Base-by-base conservation (phyloP, 2,888 invertebrate genomes). In the Maniola hyperantus region DNA sequence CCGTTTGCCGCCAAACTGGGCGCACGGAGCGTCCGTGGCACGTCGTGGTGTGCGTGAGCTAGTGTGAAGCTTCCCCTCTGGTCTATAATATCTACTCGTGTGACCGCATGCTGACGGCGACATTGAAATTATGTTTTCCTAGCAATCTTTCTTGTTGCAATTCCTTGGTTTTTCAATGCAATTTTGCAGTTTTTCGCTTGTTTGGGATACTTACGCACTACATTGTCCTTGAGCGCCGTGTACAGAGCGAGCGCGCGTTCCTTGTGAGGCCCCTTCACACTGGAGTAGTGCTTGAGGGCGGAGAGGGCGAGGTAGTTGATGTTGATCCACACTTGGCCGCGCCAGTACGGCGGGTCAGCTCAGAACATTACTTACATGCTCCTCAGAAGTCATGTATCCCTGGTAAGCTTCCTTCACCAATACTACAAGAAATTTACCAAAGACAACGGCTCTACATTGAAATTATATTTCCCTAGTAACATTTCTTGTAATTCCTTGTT, bases 291-390 rank as follows among this genome's bases (percentile, higher is more conserved):
- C 72, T 96, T 91, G 48, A 99, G 91, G 0, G 99, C 96, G 65
- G 96, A 93, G 0, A 98, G 91, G 0, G 97, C 96, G 72, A 99
- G 91, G 83, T 97, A 99, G 91, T 99, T 99, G 65, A 99, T 95
- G 85, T 99, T 99, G 50, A 99, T 95, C 99, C 99, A 99, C 71
- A 99, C 96, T 65, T 97, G 95, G 0, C 99, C 99, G 64, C 99
- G 94, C 99, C 99, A 99, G 87, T 99, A 99, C 36, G 99, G 99
- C 20, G 98, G 98, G 91, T 99, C 99, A 26, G 26, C 26, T 26
- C 26, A 26, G n/a, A n/a, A 26, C 26, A 26, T 26, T 26, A 26
- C 26, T 26, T 26, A 4, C n/a, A n/a, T n/a, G 26, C 26, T 26
- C 4, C 26, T 26, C 4, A 26, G 26, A 26, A 4, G 26, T 34